Evolutionary conservation across 2,797 vertebrate species (phyloP).

Genomic region (Scyliorhinus canicula): DNA sequence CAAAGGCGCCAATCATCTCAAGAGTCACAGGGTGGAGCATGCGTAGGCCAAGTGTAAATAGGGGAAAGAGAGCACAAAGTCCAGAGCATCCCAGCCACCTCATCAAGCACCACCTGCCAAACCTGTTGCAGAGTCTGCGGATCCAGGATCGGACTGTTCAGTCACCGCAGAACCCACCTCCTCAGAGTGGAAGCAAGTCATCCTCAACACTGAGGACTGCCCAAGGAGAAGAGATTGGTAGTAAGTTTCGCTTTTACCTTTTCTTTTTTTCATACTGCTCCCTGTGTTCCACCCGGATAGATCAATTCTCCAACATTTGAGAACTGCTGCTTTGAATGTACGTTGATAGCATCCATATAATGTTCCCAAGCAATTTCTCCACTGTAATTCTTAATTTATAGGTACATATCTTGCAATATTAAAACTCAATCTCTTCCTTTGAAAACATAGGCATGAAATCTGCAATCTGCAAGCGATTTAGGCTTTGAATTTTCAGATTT

Average conservation of each 20-base stretch:
- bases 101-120: too few relatives aligned
- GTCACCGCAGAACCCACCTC: too few relatives aligned
- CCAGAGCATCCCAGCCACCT: too few relatives aligned
- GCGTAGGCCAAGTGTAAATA: too few relatives aligned
- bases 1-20: too few relatives aligned
- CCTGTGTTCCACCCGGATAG: neutral
- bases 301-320: neutral
- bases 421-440: neutral
- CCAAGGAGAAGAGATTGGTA: too few relatives aligned
- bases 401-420: neutral
- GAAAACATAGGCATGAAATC: neutral
- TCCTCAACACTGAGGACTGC: too few relatives aligned
- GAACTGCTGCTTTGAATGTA: neutral
- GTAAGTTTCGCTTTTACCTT: neutral
- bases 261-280: neutral
- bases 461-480: neutral
- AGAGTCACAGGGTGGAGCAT: too few relatives aligned
- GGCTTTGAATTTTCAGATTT: neutral
- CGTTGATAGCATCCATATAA: neutral
- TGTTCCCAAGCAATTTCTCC: neutral
- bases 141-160: too few relatives aligned
- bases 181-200: too few relatives aligned
- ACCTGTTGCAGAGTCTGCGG: too few relatives aligned
- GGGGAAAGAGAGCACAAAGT: too few relatives aligned
- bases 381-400: neutral